Conservation (phyloP, 1,140 invertebrate species). For the Hyphantria cunea region DNA sequence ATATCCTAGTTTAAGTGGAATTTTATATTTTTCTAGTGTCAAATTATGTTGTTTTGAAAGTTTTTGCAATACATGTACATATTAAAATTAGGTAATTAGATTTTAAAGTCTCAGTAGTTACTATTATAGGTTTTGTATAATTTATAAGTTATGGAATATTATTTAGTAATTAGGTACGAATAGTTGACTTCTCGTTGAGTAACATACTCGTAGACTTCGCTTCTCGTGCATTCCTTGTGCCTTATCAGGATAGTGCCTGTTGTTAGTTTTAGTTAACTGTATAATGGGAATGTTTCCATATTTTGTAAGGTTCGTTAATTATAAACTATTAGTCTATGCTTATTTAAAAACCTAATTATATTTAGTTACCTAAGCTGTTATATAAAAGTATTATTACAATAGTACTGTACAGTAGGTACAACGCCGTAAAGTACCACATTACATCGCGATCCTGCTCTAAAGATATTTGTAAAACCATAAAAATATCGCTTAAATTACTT, state of each 20-base stretch:
- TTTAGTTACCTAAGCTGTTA: too few relatives aligned
- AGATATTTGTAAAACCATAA: too few relatives aligned
- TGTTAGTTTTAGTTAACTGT: slow-evolving; percentile 3
- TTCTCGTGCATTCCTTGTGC: slow-evolving; percentile 72
- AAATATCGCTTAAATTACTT: too few relatives aligned
- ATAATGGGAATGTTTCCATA: too few relatives aligned
- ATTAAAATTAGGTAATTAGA: slow-evolving; percentile 7
- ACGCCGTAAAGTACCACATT: too few relatives aligned
- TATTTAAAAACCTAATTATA: too few relatives aligned
- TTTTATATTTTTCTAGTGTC: slow-evolving; percentile 29
- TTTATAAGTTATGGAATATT: slow-evolving; percentile 8
- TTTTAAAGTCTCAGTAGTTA: slow-evolving; percentile 4
- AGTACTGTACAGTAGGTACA: too few relatives aligned
- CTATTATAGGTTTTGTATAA: slow-evolving; percentile 14
- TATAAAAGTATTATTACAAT: too few relatives aligned
- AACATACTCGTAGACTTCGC: slow-evolving; percentile 33
- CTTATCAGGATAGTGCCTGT: slow-evolving; percentile 45
- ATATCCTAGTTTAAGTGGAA: neutral
- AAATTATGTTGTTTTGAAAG: slow-evolving; percentile 21
- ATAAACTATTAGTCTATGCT: too few relatives aligned
- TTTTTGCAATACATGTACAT: slow-evolving; percentile 29
- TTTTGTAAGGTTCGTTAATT: too few relatives aligned
- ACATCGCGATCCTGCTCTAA: too few relatives aligned
- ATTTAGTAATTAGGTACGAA: neutral
- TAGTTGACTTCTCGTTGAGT: slow-evolving; percentile 7